phyloP scores from a whole-genome alignment of 2,113 vertebrate genomes.

The Notarius lentiginosus region DNA sequence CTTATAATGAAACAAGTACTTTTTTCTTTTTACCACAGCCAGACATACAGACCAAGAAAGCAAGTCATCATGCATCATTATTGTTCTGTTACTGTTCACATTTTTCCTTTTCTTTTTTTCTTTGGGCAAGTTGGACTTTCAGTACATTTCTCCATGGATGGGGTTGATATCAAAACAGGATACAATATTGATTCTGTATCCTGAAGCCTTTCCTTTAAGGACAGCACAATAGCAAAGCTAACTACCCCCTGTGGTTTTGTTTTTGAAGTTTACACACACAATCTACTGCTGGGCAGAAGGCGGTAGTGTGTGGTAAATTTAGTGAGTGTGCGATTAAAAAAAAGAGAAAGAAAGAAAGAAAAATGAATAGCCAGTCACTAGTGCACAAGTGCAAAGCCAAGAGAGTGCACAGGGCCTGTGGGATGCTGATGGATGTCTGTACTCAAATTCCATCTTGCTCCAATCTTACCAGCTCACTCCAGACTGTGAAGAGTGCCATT shows the following conservation, averaged over 20 bases:
- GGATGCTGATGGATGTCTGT: slow-evolving; percentile 24
- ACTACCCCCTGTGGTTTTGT: background rate
- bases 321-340: background rate
- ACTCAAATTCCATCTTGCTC: slow-evolving; percentile 25
- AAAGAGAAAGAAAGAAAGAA: background rate
- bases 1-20: background rate
- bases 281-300: background rate
- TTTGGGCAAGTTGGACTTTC: background rate
- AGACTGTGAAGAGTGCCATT: slow-evolving; percentile 18
- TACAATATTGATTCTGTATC: slow-evolving; percentile 18
- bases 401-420: slow-evolving; percentile 3
- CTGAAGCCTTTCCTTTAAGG: slow-evolving; percentile 28
- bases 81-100: background rate
- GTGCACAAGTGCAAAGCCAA: background rate
- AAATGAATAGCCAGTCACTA: slow-evolving; percentile 28
- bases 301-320: background rate
- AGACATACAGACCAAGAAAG: background rate
- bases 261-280: background rate
- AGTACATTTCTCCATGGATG: background rate
- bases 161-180: slow-evolving; percentile 30
- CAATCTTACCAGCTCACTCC: slow-evolving; percentile 22
- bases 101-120: too few species aligned
- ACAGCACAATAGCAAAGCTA: background rate
- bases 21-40: background rate
- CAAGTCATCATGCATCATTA: background rate